A percentile compares a stretch with the other conserved stretches of the same genome.
Evolutionary conservation across 1,140 invertebrate genomes (phyloP).

Genomic region (Lanistes nyassanus): DNA sequence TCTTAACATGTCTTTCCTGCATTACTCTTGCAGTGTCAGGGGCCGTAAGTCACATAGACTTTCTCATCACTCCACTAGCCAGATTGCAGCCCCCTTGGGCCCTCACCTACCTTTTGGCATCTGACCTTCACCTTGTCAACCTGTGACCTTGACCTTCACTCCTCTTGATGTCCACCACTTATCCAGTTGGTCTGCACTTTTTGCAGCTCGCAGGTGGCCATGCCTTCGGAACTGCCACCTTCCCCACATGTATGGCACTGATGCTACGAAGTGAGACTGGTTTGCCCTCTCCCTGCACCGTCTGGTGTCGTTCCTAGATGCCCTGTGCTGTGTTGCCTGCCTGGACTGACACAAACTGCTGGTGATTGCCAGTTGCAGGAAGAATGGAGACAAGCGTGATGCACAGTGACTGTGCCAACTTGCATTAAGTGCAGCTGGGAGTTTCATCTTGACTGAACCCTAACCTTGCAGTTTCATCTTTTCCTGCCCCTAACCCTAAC

Average conservation of each 20-base stretch:
- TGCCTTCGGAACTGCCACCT: slow-evolving; percentile 95
- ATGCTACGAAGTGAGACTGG: slow-evolving; percentile 11
- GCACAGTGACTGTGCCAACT: no score
- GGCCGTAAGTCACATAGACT: slow-evolving; percentile 29
- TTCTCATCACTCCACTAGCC: slow-evolving; percentile 9
- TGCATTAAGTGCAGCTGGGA: no score
- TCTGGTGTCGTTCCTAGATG: no score
- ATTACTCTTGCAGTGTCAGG: slow-evolving; percentile 30
- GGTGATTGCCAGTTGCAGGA: no score
- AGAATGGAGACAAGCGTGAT: no score
- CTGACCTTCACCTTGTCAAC: slow-evolving; percentile 2
- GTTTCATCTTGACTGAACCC: no score
- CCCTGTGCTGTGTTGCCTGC: no score
- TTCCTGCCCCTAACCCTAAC: no score
- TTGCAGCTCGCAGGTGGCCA: slow-evolving; percentile 95
- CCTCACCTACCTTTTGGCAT: slow-evolving; percentile 23
- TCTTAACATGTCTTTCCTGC: neutral
- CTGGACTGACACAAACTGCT: no score
- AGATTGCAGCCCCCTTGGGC: slow-evolving; percentile 12
- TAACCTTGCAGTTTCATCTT: no score
- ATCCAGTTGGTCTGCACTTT: slow-evolving; percentile 27
- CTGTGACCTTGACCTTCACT: slow-evolving; percentile 2
- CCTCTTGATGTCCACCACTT: neutral
- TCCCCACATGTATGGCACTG: slow-evolving; percentile 96
- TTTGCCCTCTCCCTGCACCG: no score